phyloP scores from a whole-genome alignment of 2,888 invertebrate genomes.

The Lepas anatifera region DNA sequence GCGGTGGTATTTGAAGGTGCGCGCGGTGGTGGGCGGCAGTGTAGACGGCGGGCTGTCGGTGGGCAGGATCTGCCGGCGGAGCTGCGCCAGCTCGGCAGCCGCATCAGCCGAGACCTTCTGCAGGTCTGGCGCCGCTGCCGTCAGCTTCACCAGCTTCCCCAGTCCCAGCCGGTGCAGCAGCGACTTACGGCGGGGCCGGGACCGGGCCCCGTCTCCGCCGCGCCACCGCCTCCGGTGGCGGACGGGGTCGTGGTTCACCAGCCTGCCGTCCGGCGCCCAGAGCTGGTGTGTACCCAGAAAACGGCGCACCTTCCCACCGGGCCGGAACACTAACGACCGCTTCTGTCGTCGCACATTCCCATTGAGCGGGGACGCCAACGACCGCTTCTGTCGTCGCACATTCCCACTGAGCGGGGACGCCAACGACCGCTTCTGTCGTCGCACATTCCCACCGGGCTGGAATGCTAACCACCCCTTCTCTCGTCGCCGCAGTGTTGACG shows the following conservation, averaged over 20 bases:
- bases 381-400: background rate
- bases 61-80: background rate
- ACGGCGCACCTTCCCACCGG: background rate
- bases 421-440: background rate
- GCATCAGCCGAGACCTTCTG: background rate
- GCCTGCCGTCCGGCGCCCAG: background rate
- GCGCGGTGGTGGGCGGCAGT: background rate
- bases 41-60: background rate
- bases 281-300: background rate
- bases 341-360: background rate
- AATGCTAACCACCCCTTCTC: background rate
- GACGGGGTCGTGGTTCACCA: no score
- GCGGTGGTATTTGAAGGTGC: background rate
- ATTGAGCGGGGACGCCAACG: background rate
- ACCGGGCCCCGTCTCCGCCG: no score
- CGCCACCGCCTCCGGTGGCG: background rate
- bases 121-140: background rate
- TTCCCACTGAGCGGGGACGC: background rate
- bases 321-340: background rate
- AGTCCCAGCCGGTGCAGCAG: background rate
- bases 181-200: background rate
- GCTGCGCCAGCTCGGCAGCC: background rate
- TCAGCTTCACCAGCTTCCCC: background rate
- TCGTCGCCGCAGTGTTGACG: no score
- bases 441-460: background rate